These are phyloP conservation scores for Zaprionus obscuricornis DNA, from an alignment of 2,888 invertebrate genomes.

Conservation along the genomic window DNA sequence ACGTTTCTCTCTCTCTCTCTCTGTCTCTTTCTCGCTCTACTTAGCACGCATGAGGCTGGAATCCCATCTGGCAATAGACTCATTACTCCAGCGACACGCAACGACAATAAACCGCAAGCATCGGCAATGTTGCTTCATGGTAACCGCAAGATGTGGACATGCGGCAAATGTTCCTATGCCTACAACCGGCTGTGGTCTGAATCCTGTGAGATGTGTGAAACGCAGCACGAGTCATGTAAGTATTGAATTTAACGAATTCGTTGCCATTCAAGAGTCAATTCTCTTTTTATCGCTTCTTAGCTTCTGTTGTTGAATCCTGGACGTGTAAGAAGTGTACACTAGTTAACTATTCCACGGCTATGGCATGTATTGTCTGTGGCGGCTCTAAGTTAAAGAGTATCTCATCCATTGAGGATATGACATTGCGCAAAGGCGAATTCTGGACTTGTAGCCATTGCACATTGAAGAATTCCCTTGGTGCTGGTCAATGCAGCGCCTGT, in stretches of 20 bases:
- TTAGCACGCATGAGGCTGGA: slow-evolving; percentile 36
- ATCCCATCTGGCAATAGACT: slow-evolving; percentile 31
- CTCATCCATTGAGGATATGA: slow-evolving; percentile 87
- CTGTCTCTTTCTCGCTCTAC: too few relatives aligned
- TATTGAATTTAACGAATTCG: neutral
- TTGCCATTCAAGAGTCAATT: too few relatives aligned
- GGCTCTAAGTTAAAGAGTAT: slow-evolving; percentile 91
- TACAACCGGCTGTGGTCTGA: slow-evolving; percentile 92
- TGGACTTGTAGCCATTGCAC: slow-evolving; percentile 93
- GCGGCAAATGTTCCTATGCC: slow-evolving; percentile 93
- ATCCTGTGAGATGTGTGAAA: slow-evolving; percentile 91
- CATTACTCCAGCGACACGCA: slow-evolving; percentile 52
- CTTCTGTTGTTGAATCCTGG: slow-evolving; percentile 86
- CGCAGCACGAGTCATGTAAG: slow-evolving; percentile 22
- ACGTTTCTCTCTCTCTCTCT: too few relatives aligned
- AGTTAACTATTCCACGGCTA: slow-evolving; percentile 88
- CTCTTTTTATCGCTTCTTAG: too few relatives aligned
- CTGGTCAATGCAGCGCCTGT: slow-evolving; percentile 89
- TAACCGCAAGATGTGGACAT: slow-evolving; percentile 91
- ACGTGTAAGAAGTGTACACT: slow-evolving; percentile 94
- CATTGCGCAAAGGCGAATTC: slow-evolving; percentile 88
- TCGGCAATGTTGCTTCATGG: slow-evolving; percentile 53
- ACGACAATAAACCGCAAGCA: slow-evolving; percentile 81
- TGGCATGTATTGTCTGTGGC: slow-evolving; percentile 93
- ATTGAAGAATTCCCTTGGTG: slow-evolving; percentile 89